Base-by-base conservation (phyloP, 2,888 invertebrate species). In the Eupithecia insigniata region DNA sequence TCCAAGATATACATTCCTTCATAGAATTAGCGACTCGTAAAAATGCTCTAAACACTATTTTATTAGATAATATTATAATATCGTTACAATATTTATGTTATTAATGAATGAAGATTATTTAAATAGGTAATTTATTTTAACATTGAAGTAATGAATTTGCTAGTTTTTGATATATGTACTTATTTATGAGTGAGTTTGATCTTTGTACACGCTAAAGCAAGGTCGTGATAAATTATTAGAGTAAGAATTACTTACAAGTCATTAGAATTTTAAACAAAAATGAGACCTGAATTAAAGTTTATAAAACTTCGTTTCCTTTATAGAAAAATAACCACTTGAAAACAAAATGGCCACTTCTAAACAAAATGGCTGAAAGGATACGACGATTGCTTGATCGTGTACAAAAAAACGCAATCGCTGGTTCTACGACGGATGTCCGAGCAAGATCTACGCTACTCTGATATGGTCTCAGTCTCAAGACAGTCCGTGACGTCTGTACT, bases 391-490 rank as follows among this genome's bases (percentile, higher is more conserved):
- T 69, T 72, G 74, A 66, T 39, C 64, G 76, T 70, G 67, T 43
- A 51, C 10, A 69, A 72, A 76, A 69, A 72, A 83, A 88, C 87
- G 85, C 80, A 88, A 90, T 89, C 90, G 89, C 93, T 93, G 87
- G 87, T 92, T 92, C 93, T 93, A 92, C 91, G 90, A 90, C 89
- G 93, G 90, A 91, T 87, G 79, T 85, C 88, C 87, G 84, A 88
- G 85, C 85, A 82, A 80, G 82, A 82, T 81, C 86, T 89, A 90
- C 89, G 87, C 92, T 92, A 92, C 89, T 87, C 88, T 93, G 93
- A 93, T 94, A 94, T 93, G 93, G 93, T 89, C 92, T 93, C 93
- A 93, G 93, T 93, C 93, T 94, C 93, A 92, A 93, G 93, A 94
- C 91, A 91, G 89, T 92, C 90, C 92, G 86, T 86, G 73, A 89